These are phyloP conservation scores for Temnothorax rugatulus DNA, from an alignment of 2,888 invertebrate species.

Conservation along the genomic window DNA sequence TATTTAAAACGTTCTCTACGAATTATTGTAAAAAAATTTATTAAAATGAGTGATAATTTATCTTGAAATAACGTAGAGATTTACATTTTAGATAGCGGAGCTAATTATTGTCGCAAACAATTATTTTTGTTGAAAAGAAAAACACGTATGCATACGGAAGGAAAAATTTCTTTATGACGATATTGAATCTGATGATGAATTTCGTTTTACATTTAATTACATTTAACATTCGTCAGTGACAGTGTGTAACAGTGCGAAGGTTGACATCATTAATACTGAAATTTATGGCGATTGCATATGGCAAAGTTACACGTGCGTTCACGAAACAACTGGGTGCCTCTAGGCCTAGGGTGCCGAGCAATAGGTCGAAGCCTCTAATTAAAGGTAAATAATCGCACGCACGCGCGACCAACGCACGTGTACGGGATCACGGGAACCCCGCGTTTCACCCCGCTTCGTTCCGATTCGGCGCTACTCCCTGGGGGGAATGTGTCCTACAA, in stretches of 20 bases:
- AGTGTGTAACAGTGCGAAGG: not conserved
- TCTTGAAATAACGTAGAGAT: not conserved
- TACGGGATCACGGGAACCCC: slow-evolving; percentile 68
- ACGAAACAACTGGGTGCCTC: slow-evolving; percentile 50
- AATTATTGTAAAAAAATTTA: not conserved
- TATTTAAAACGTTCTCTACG: not conserved
- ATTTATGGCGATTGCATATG: slow-evolving; percentile 24
- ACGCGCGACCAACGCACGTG: slow-evolving; percentile 64
- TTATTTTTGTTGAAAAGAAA: not conserved
- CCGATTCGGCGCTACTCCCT: slow-evolving; percentile 58
- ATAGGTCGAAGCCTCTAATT: slow-evolving; percentile 78
- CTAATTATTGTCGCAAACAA: no score
- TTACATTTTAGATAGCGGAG: no score
- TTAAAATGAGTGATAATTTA: not conserved
- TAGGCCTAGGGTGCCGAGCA: slow-evolving; percentile 64
- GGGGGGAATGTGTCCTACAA: slow-evolving; percentile 62
- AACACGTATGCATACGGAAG: not conserved
- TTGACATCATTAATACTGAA: not conserved
- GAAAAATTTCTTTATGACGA: not conserved
- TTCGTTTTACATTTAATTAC: not conserved
- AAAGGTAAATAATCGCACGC: slow-evolving; percentile 76
- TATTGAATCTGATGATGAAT: slow-evolving; percentile 2
- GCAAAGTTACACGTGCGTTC: slow-evolving; percentile 29
- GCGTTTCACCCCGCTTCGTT: slow-evolving; percentile 65
- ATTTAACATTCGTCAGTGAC: not conserved